phyloP scores from a whole-genome alignment of 2,113 vertebrate species.

The Bucco capensis region DNA sequence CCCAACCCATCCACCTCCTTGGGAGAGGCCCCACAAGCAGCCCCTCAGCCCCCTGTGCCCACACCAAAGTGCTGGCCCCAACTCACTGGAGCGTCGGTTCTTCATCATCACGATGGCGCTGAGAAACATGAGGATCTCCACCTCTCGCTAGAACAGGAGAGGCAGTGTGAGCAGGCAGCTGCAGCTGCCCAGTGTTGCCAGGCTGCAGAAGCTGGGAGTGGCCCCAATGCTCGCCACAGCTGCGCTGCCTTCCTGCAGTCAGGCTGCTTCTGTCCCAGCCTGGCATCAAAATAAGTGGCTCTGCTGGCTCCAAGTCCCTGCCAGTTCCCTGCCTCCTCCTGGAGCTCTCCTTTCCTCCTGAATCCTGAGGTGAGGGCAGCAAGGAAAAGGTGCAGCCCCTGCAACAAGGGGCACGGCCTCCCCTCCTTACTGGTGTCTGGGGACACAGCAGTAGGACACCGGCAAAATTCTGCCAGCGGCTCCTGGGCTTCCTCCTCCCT shows the following conservation, averaged over 20 bases:
- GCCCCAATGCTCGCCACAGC: neutral
- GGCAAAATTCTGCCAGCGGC: neutral
- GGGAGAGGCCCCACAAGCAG: neutral
- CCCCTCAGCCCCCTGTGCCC: rapidly evolving
- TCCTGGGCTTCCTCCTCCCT: too few species aligned
- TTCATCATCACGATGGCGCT: slow-evolving; percentile 99
- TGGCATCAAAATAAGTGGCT: rapidly evolving
- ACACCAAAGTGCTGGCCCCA: neutral
- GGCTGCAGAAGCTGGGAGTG: neutral
- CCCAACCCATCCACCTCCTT: neutral
- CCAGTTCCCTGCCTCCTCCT: neutral
- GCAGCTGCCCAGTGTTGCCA: neutral
- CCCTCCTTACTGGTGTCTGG: rapidly evolving
- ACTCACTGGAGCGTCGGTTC: slow-evolving; percentile 94
- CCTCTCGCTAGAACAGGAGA: slow-evolving; percentile 80
- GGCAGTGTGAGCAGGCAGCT: neutral
- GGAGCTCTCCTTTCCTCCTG: neutral
- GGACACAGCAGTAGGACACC: neutral
- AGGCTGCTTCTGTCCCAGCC: neutral
- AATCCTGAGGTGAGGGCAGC: too few species aligned
- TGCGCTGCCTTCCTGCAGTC: rapidly evolving
- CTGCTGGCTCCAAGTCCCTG: neutral
- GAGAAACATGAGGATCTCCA: slow-evolving; percentile 98
- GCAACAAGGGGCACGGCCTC: rapidly evolving
- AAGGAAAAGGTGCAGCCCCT: neutral